Evolutionary conservation across 2,888 invertebrate species (phyloP).

Genomic region (Strigamia crassipes): DNA sequence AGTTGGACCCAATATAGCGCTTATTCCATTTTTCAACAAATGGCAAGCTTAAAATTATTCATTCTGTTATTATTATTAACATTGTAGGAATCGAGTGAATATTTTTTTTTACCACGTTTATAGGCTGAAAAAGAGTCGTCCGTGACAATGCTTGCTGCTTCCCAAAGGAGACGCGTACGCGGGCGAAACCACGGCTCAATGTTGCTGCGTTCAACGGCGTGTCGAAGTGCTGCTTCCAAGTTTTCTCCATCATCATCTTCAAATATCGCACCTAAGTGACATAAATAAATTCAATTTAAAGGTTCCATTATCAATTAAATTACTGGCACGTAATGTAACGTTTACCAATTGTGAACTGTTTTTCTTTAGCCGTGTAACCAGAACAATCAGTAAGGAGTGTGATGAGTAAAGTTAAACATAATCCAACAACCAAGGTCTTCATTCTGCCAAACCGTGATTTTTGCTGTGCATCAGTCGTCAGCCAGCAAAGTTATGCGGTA

Average conservation of each 20-base stretch:
- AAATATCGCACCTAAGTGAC: not conserved
- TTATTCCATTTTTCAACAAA: constrained; percentile 36
- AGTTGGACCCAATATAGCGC: constrained; percentile 44
- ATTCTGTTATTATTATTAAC: not conserved
- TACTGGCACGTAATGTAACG: not conserved
- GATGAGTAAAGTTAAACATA: not conserved
- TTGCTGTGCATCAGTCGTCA: not conserved
- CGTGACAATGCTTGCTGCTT: constrained; percentile 52
- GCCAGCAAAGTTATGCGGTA: constrained; percentile 2
- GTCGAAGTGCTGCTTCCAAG: constrained; percentile 55
- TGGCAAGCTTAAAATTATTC: constrained; percentile 36
- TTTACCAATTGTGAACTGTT: not conserved
- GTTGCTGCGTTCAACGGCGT: constrained; percentile 55
- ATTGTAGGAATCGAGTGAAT: not conserved
- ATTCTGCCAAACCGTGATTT: not conserved
- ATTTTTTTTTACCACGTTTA: constrained; percentile 56
- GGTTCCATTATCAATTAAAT: no score
- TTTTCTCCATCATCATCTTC: constrained; percentile 44
- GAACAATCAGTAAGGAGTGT: not conserved
- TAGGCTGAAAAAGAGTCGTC: constrained; percentile 59
- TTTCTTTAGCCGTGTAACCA: not conserved
- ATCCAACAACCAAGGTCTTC: not conserved
- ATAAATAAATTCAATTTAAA: not conserved
- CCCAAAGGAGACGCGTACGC: constrained; percentile 56
- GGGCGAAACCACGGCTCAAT: constrained; percentile 52